Conservation (phyloP, 2,797 vertebrate genomes). For the Sternarchorhynchus goeldii region DNA sequence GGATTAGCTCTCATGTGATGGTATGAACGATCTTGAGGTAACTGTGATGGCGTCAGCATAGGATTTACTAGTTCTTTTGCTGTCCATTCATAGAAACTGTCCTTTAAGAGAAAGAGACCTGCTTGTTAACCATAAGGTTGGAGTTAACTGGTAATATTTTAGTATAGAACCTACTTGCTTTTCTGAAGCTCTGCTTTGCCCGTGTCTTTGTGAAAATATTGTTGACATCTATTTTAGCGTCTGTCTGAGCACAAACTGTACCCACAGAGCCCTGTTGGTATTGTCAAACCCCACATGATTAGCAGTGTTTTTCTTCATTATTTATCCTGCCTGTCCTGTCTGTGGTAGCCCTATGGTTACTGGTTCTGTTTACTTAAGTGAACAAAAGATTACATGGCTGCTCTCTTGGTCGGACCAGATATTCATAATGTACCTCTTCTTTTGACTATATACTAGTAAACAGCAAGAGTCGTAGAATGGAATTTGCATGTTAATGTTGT, state of each 20-base stretch:
- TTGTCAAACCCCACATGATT: not conserved
- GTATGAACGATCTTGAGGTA: not conserved
- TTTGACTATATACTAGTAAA: conserved; percentile 31
- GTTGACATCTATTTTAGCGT: no score
- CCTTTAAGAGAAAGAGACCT: not conserved
- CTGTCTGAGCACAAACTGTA: no score
- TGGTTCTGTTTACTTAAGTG: conserved; percentile 44
- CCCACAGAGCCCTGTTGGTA: not conserved
- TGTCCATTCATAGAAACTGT: not conserved
- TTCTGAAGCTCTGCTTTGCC: not conserved
- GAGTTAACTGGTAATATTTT: not conserved
- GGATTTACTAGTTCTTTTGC: not conserved
- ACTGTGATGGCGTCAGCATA: not conserved
- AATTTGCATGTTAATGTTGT: conserved; percentile 31
- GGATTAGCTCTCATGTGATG: not conserved
- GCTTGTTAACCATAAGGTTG: not conserved
- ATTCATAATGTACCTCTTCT: conserved; percentile 30
- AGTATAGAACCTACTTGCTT: no score
- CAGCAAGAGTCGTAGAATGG: conserved; percentile 3
- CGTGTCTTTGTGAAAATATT: no score
- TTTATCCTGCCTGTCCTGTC: not conserved
- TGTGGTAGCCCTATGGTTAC: not conserved
- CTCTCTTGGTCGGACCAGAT: conserved; percentile 48
- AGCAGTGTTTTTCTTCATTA: not conserved
- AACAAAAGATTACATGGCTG: conserved; percentile 11